phyloP scores from a whole-genome alignment of 2,888 invertebrate species.

The Frankliniella intonsa region DNA sequence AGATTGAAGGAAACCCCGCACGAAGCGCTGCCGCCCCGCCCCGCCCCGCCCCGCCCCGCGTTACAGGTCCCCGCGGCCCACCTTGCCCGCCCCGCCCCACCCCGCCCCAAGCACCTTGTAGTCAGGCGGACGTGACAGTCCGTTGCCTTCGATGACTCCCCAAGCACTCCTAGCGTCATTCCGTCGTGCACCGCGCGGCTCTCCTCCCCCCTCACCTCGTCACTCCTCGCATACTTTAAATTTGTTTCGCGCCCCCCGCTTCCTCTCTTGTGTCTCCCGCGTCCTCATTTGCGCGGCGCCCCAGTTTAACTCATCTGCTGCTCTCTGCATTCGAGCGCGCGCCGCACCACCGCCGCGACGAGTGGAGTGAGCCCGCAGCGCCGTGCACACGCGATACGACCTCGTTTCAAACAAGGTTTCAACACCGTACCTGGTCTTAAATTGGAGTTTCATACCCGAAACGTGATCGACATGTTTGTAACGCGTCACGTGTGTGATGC shows the following conservation, averaged over 20 bases:
- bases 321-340: too few relatives aligned
- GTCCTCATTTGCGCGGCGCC: too few relatives aligned
- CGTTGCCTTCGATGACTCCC: slow-evolving; percentile 6
- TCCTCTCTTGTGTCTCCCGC: too few relatives aligned
- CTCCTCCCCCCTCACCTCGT: not conserved
- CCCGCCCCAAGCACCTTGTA: not conserved
- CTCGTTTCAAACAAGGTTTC: not conserved
- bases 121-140: not conserved
- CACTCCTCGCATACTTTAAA: too few relatives aligned
- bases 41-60: not conserved
- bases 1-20: not conserved
- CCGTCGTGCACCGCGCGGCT: not conserved
- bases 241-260: too few relatives aligned
- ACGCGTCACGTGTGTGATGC: too few relatives aligned
- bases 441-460: too few relatives aligned
- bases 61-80: not conserved
- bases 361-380: too few relatives aligned
- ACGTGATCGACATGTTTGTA: too few relatives aligned
- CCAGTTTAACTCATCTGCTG: too few relatives aligned
- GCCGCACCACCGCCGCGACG: too few relatives aligned
- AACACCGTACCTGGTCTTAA: not conserved
- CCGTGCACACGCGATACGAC: too few relatives aligned
- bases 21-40: not conserved
- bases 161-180: not conserved
- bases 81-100: not conserved